A percentile compares a stretch with the other conserved stretches of the same genome.
These are phyloP conservation scores for Xenopus petersii DNA, from an alignment of 2,797 vertebrate genomes.

Conservation along the genomic window DNA sequence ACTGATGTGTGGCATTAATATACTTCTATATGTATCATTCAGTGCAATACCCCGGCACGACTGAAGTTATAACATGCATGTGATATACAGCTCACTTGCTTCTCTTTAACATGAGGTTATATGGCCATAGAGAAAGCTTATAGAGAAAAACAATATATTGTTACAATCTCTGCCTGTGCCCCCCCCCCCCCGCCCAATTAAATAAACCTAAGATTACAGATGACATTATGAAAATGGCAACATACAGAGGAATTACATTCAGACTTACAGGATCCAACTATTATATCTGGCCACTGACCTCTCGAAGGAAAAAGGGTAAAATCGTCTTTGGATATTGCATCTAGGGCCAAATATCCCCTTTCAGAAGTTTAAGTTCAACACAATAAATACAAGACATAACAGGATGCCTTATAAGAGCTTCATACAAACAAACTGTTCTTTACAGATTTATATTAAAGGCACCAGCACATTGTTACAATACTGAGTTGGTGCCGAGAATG, in stretches of 20 bases:
- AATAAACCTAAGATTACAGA: constrained; percentile 50
- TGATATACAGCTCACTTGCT: constrained; percentile 41
- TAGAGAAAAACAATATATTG: constrained; percentile 25
- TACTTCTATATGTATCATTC: constrained; percentile 60
- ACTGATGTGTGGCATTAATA: constrained; percentile 64
- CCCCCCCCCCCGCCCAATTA: constrained; percentile 53
- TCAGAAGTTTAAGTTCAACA: not conserved
- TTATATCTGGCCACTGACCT: not conserved
- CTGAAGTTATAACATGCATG: constrained; percentile 66
- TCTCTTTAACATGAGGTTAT: constrained; percentile 55
- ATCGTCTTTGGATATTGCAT: constrained; percentile 11
- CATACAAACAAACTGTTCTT: not conserved
- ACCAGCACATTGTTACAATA: constrained; percentile 22
- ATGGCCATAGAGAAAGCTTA: constrained; percentile 60
- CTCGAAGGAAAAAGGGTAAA: not conserved
- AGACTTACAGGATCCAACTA: constrained; percentile 2
- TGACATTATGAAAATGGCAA: constrained; percentile 40
- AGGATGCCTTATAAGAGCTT: not conserved
- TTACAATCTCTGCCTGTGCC: constrained; percentile 44
- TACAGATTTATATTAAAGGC: constrained; percentile 46
- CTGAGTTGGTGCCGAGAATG: not conserved
- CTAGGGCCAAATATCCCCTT: not conserved
- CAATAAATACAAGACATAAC: not conserved
- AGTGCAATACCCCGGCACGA: constrained; percentile 82
- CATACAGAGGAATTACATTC: constrained; percentile 37